A percentile compares a stretch with the other conserved stretches of the same genome.
These are phyloP conservation scores for Caenorhabditis sp. DNA, from an alignment of 2,888 invertebrate genomes.

Conservation along the genomic window DNA sequence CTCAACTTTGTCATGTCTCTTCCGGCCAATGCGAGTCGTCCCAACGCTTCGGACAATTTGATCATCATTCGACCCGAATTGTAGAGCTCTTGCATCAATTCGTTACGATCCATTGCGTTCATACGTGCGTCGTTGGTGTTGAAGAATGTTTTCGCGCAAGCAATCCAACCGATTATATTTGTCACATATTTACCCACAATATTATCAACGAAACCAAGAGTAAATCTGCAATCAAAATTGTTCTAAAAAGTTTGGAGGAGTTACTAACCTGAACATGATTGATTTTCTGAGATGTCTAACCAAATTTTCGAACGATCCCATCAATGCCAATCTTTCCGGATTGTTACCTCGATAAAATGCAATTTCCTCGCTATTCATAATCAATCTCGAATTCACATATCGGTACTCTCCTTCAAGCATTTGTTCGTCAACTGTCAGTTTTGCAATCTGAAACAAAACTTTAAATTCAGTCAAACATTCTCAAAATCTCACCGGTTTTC, in stretches of 20 bases:
- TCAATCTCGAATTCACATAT: slow-evolving; percentile 92
- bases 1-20: slow-evolving; percentile 92
- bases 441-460: slow-evolving; percentile 75
- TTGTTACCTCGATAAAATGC: slow-evolving; percentile 75
- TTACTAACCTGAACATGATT: slow-evolving; percentile 40
- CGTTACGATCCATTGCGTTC: slow-evolving; percentile 81
- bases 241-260: too few species aligned
- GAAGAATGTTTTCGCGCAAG: slow-evolving; percentile 87
- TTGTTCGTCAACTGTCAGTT: slow-evolving; percentile 91
- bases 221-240: slow-evolving; percentile 53
- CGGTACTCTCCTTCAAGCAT: slow-evolving; percentile 96
- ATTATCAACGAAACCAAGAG: slow-evolving; percentile 93
- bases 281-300: slow-evolving; percentile 70
- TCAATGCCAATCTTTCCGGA: slow-evolving; percentile 85
- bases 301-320: slow-evolving; percentile 88
- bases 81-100: slow-evolving; percentile 89
- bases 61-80: slow-evolving; percentile 94
- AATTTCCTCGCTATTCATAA: slow-evolving; percentile 95
- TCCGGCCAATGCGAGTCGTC: slow-evolving; percentile 90
- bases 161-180: slow-evolving; percentile 86
- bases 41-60: slow-evolving; percentile 95
- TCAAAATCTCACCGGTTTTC: slow-evolving; percentile 61
- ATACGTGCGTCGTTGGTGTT: slow-evolving; percentile 79
- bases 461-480: too few species aligned
- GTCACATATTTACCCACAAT: slow-evolving; percentile 95